phyloP scores from a whole-genome alignment of 2,113 vertebrate species.

The Upupa epops region DNA sequence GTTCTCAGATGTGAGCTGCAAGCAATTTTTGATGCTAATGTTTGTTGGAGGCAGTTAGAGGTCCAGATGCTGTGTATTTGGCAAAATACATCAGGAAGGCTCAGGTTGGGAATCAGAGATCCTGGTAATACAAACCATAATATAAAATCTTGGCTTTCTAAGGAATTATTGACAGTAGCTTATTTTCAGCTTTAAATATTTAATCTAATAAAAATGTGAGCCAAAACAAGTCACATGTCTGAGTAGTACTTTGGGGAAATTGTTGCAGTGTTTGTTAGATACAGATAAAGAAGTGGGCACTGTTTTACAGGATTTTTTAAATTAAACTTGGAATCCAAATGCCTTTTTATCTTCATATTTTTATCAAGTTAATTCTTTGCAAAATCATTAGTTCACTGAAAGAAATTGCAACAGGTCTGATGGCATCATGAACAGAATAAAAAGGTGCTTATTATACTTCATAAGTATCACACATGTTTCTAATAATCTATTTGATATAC shows the following conservation, averaged over 20 bases:
- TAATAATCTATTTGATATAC: not conserved
- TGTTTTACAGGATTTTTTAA: not conserved
- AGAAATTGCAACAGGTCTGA: not conserved
- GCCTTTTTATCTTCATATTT: not conserved
- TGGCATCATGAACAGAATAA: not conserved
- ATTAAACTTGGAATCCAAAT: conserved; percentile 10
- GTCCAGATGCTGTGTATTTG: conserved; percentile 25
- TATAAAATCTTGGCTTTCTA: conserved; percentile 38
- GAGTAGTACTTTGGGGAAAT: conserved; percentile 51
- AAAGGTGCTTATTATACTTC: not conserved
- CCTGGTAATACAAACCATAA: conserved; percentile 47
- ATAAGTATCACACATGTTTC: not conserved
- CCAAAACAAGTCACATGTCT: conserved; percentile 12
- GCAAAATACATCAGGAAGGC: conserved; percentile 20
- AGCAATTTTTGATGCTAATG: conserved; percentile 26
- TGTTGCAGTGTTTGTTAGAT: not conserved
- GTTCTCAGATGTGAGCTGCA: conserved; percentile 30
- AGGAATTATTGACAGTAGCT: conserved; percentile 32
- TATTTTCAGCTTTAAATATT: conserved; percentile 58
- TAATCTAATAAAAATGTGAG: conserved; percentile 60
- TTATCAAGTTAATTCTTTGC: conserved; percentile 6
- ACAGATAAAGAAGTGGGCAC: conserved; percentile 18
- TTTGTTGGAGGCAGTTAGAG: conserved; percentile 28
- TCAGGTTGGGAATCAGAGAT: conserved; percentile 42
- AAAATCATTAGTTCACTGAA: not conserved